Evolutionary conservation across 2,113 vertebrate species (phyloP).

Genomic region (Hyperoodon ampullatus): DNA sequence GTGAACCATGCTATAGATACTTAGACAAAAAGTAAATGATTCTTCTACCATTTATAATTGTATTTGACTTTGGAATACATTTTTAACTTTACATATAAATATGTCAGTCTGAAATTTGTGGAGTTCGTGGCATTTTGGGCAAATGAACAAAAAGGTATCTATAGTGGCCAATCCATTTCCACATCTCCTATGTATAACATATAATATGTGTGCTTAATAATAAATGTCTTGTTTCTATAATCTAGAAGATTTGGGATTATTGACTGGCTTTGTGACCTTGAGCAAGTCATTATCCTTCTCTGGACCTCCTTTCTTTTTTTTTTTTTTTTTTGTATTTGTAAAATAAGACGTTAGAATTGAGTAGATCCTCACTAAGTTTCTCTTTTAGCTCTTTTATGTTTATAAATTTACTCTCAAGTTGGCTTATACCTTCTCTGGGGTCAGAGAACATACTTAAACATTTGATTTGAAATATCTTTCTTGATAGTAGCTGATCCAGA

Average conservation of each 20-base stretch:
- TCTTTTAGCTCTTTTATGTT: neutral
- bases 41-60: constrained; percentile 1
- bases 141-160: constrained; percentile 8
- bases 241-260: constrained; percentile 35
- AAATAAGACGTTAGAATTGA: constrained; percentile 22
- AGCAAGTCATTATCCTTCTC: neutral
- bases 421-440: neutral
- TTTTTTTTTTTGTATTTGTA: constrained; percentile 7
- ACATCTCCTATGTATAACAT: neutral
- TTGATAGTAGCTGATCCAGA: neutral
- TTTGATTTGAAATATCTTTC: constrained; percentile 43
- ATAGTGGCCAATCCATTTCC: constrained; percentile 9
- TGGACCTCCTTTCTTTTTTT: neutral
- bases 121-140: constrained; percentile 17
- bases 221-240: constrained; percentile 22
- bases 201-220: neutral
- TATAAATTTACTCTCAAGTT: neutral
- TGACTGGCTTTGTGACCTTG: neutral
- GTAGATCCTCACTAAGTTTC: neutral
- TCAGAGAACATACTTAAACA: constrained; percentile 29
- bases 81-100: constrained; percentile 47
- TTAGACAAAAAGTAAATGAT: constrained; percentile 33
- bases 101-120: constrained; percentile 33
- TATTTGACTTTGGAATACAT: constrained; percentile 19
- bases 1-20: neutral